These are phyloP conservation scores for Limnephilus lunatus DNA, from an alignment of 2,888 invertebrate genomes.

Conservation along the genomic window DNA sequence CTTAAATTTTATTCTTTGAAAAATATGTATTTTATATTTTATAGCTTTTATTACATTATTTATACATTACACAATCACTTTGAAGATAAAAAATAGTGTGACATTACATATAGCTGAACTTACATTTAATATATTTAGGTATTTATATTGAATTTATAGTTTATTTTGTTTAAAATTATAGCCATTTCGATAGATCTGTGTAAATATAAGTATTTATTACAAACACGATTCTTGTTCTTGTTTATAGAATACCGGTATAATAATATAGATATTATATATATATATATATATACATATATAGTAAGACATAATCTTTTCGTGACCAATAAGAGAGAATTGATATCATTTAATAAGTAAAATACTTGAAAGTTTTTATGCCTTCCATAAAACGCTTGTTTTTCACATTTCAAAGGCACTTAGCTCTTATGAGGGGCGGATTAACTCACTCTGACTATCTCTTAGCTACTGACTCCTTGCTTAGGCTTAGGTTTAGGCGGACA, in stretches of 20 bases:
- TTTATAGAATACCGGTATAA: slow-evolving; percentile 11
- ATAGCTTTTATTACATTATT: slow-evolving; percentile 23
- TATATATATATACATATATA: slow-evolving; percentile 43
- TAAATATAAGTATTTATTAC: slow-evolving; percentile 50
- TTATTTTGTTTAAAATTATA: slow-evolving; percentile 47
- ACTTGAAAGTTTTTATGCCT: slow-evolving; percentile 55
- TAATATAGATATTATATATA: slow-evolving; percentile 50
- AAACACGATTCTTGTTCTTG: slow-evolving; percentile 18
- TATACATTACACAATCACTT: slow-evolving; percentile 43
- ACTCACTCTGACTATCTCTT: slow-evolving; percentile 7
- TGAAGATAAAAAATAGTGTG: slow-evolving; percentile 53
- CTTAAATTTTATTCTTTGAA: slow-evolving; percentile 43
- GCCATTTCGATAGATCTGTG: slow-evolving; percentile 52
- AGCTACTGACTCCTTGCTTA: slow-evolving; percentile 12
- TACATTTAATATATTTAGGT: slow-evolving; percentile 43
- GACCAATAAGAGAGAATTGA: slow-evolving; percentile 51
- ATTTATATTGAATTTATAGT: slow-evolving; percentile 46
- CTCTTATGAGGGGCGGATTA: slow-evolving; percentile 62
- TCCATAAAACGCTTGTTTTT: slow-evolving; percentile 55
- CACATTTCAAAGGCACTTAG: slow-evolving; percentile 63
- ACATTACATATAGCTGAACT: slow-evolving; percentile 48
- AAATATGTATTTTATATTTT: slow-evolving; percentile 50
- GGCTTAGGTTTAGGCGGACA: neutral
- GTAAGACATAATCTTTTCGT: slow-evolving; percentile 55
- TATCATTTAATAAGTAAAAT: slow-evolving; percentile 52